Evolutionary conservation across 2,113 vertebrate genomes (phyloP).

Genomic region (Ia io): DNA sequence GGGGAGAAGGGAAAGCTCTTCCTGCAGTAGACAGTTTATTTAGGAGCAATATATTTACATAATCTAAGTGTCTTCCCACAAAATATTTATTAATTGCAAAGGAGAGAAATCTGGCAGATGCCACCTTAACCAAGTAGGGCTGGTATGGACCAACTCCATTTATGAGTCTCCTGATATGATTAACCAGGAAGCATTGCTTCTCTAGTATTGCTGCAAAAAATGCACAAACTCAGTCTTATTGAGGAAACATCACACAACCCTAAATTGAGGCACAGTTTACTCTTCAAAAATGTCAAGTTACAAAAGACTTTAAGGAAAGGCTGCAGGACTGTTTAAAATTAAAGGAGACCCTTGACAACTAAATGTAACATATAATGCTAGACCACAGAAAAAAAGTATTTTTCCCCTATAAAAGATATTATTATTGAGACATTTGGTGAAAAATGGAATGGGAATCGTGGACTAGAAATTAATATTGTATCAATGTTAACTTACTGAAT

Average conservation of each 20-base stretch:
- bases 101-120: background rate
- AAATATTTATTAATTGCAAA: background rate
- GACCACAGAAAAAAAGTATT: background rate
- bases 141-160: background rate
- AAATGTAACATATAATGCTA: background rate
- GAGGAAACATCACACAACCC: background rate
- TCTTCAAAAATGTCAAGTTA: background rate
- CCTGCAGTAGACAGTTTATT: background rate
- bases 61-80: background rate
- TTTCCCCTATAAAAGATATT: background rate
- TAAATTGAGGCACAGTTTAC: background rate
- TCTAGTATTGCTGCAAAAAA: background rate
- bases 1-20: background rate
- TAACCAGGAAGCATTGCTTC: background rate
- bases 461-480: background rate
- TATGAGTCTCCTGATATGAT: background rate
- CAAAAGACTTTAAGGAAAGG: background rate
- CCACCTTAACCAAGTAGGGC: background rate
- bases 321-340: background rate
- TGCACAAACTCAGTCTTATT: background rate
- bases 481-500: background rate
- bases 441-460: background rate
- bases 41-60: background rate
- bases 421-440: slow-evolving; percentile 33
- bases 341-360: background rate